phyloP scores from a whole-genome alignment of 2,888 invertebrate genomes.

The Ctena decussata region DNA sequence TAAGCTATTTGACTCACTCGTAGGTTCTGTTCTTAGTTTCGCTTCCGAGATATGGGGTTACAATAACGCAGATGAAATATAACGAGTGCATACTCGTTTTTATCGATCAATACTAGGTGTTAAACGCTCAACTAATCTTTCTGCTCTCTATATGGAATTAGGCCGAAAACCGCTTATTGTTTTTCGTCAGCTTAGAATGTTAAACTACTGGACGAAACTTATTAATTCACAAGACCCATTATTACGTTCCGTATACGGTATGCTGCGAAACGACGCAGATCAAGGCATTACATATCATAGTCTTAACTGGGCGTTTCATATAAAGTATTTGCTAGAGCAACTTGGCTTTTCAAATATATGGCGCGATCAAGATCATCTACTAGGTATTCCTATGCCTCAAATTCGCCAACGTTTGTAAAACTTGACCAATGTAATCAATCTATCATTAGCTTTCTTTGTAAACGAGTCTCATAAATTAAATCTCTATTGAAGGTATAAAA shows the following conservation, averaged over 20 bases:
- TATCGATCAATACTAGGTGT: background rate
- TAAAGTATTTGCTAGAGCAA: background rate
- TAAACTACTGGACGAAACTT: background rate
- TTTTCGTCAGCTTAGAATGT: background rate
- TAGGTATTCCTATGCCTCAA: no score
- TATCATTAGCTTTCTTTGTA: no score
- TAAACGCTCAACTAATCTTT: background rate
- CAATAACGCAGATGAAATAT: background rate
- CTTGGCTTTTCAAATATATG: no score
- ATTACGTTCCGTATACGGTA: background rate
- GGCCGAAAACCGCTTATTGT: background rate
- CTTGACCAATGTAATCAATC: background rate
- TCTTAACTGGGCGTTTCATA: background rate
- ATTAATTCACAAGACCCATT: background rate
- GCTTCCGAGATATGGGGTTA: background rate
- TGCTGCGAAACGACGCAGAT: background rate
- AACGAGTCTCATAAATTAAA: no score
- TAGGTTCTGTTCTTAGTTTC: constrained; percentile 1
- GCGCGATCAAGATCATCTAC: no score
- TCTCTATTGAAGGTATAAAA: no score
- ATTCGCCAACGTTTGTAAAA: no score
- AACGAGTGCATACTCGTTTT: constrained; percentile 13
- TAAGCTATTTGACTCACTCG: background rate
- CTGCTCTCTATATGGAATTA: background rate
- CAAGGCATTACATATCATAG: background rate